These are phyloP conservation scores for Pteropus rufus DNA, from an alignment of 2,797 vertebrate genomes.

Conservation along the genomic window DNA sequence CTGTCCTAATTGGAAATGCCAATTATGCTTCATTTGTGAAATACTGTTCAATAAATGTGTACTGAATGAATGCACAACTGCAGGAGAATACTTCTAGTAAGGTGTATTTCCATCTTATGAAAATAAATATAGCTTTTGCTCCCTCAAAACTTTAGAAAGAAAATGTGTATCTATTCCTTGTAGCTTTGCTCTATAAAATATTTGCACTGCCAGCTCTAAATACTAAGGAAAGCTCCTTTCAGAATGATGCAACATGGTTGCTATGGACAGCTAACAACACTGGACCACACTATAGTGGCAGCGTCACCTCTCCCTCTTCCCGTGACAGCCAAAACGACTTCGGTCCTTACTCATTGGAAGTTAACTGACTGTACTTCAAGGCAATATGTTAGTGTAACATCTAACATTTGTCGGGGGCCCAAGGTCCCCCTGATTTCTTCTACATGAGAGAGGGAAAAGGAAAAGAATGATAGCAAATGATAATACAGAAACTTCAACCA, in stretches of 20 bases:
- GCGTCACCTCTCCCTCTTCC: no score
- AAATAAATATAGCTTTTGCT: not conserved
- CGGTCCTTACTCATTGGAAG: not conserved
- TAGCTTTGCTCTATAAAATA: not conserved
- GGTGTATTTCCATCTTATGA: not conserved
- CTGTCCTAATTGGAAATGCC: not conserved
- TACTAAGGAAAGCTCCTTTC: not conserved
- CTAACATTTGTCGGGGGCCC: not conserved
- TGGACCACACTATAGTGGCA: not conserved
- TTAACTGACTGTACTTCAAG: not conserved
- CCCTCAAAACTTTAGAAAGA: not conserved
- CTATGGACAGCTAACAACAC: not conserved
- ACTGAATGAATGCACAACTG: not conserved
- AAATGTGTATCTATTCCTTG: not conserved
- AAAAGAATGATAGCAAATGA: not conserved
- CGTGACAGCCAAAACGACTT: accelerated
- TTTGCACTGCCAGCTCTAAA: not conserved
- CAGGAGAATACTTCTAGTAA: not conserved
- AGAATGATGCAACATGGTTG: not conserved
- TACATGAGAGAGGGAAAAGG: not conserved
- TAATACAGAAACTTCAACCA: not conserved
- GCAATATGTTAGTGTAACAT: accelerated
- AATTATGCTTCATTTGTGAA: not conserved
- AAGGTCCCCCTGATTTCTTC: not conserved
- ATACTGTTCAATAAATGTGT: not conserved